Conservation (phyloP, 2,113 vertebrate species). For the Tursiops truncatus region DNA sequence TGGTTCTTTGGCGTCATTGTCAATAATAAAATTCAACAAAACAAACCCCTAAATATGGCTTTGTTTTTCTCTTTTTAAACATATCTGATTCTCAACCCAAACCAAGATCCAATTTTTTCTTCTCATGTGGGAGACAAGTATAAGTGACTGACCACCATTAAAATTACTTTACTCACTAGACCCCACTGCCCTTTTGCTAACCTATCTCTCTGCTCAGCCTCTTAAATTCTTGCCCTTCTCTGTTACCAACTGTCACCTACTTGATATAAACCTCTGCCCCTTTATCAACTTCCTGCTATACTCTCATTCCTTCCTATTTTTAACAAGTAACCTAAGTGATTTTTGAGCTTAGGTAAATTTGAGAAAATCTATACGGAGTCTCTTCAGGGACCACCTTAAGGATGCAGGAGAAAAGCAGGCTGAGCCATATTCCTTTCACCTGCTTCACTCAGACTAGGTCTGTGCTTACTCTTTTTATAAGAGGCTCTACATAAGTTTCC, state of each 20-base stretch:
- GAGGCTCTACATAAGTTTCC: not conserved
- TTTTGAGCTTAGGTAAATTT: not conserved
- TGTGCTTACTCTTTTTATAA: not conserved
- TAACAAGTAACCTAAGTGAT: not conserved
- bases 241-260: not conserved
- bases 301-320: not conserved
- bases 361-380: not conserved
- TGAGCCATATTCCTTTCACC: not conserved
- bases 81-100: constrained; percentile 55
- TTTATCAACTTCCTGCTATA: not conserved
- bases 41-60: constrained; percentile 69
- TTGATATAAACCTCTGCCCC: not conserved
- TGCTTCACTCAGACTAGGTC: not conserved
- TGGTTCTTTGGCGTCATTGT: constrained; percentile 68
- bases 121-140: constrained; percentile 61
- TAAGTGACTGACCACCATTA: not conserved
- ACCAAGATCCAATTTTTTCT: constrained; percentile 47
- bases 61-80: constrained; percentile 77
- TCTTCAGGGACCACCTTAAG: not conserved
- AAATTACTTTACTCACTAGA: not conserved
- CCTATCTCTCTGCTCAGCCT: not conserved
- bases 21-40: constrained; percentile 75
- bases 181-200: not conserved
- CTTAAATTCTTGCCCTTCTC: not conserved
- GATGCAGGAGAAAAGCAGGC: not conserved